Base-by-base conservation (phyloP, 2,113 vertebrate genomes). In the Dinomys branickii region DNA sequence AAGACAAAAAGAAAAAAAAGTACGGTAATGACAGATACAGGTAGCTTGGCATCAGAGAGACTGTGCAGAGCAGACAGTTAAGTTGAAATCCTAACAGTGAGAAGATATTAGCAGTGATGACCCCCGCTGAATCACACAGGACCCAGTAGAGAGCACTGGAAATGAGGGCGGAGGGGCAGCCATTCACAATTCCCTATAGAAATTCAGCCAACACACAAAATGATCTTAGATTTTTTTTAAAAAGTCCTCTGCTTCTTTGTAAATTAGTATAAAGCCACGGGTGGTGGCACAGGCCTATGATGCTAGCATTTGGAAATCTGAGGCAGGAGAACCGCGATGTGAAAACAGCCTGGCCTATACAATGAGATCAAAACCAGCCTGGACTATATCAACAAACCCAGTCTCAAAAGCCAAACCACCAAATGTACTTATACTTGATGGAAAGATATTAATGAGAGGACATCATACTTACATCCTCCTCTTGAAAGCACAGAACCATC, bases 1-100 rank as follows among this genome's bases (percentile, higher is more conserved):
- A 50, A 50, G 9, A 50, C 9, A 61, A 61, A 61, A 61, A 54
- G 12, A 11, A 7, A 7, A 54, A 54, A 54, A 54, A 11, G 2
- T 58, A 41, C 33, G 28, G 63, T 84, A 73, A 78, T 65, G 52
- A 89, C 56, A 86, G 7, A 71, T 71, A 38, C n/a, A 94, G 85
- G 59, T 88, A 81, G 58, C 28, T 65, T 47, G 41, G 26, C 59
- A 11, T 80, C 56, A 94, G 50, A 20, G 24, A 81, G 88, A 75
- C 35, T 90, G 67, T 52, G 24, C 24, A 87, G 9, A 87, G 44
- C 30, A 73, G 30, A 59, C 33, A 67, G 69, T 94, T 91, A 82
- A 78, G 17, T 38, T 90, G 35, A 96, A 94, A 73, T 85, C 67
- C 35, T n/a, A 69, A 69, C 35, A 69, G 44, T 61, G 44, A 94